Percentiles rank a stretch among this genome's conserved stretches.
Evolutionary conservation across 2,888 invertebrate genomes (phyloP).

Genomic region (Odontothrips loti): DNA sequence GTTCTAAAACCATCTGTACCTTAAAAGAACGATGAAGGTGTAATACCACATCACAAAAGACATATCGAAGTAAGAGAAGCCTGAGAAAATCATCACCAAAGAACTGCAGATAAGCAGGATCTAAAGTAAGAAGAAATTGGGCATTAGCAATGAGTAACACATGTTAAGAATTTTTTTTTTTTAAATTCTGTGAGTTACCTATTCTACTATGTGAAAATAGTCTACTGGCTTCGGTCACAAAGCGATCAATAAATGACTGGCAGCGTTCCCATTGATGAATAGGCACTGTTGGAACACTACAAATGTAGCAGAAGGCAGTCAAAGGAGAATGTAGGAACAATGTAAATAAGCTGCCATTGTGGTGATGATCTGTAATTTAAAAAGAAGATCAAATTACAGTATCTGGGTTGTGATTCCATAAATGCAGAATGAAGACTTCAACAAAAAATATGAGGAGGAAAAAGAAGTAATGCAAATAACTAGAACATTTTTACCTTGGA

Average conservation of each 20-base stretch:
- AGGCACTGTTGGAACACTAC: constrained; percentile 79
- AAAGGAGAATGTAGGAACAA: constrained; percentile 92
- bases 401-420: constrained; percentile 28
- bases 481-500: constrained; percentile 60
- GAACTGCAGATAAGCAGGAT: constrained; percentile 72
- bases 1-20: constrained; percentile 43
- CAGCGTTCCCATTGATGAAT: constrained; percentile 88
- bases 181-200: too few species aligned
- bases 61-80: constrained; percentile 78
- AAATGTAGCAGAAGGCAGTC: constrained; percentile 86
- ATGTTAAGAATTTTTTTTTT: too few species aligned
- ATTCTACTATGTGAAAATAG: constrained; percentile 76
- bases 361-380: constrained; percentile 61
- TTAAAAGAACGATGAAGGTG: constrained; percentile 77
- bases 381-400: constrained; percentile 35
- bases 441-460: not conserved
- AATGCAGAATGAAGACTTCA: not conserved
- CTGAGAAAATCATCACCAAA: constrained; percentile 94
- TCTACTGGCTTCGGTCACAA: constrained; percentile 82
- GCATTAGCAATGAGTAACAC: constrained; percentile 29
- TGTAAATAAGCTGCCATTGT: constrained; percentile 89
- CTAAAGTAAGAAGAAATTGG: constrained; percentile 47
- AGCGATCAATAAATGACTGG: constrained; percentile 80
- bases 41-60: constrained; percentile 89
- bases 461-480: not conserved